Evolutionary conservation across 2,113 vertebrate genomes (phyloP).

Genomic region (Colaptes auratus): DNA sequence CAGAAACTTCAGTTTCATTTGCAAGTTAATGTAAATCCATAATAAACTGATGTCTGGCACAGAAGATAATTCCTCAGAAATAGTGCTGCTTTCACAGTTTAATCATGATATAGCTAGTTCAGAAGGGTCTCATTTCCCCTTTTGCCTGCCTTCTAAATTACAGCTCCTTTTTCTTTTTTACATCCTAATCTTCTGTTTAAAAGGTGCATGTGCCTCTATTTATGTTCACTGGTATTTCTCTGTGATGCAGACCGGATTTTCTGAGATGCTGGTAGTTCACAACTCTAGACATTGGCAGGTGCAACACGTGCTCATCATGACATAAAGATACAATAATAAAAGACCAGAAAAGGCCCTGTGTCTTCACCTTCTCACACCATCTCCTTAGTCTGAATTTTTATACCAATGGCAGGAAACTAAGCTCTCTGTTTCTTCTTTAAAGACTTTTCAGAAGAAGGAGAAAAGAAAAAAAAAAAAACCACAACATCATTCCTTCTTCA

Average conservation of each 20-base stretch:
- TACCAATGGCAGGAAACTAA: neutral
- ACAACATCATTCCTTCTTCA: neutral
- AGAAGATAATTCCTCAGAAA: neutral
- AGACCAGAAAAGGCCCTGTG: neutral
- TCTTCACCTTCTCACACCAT: neutral
- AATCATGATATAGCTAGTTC: neutral
- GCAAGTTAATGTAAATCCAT: neutral
- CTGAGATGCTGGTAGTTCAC: neutral
- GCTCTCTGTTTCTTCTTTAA: neutral
- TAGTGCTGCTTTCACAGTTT: neutral
- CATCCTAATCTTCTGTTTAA: neutral
- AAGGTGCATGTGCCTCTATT: neutral
- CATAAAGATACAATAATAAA: neutral
- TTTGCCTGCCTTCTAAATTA: neutral
- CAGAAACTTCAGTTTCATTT: neutral
- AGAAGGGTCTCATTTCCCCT: neutral
- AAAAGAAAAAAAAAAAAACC: neutral
- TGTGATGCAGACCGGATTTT: neutral
- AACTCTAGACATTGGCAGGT: neutral
- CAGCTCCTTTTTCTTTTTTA: neutral
- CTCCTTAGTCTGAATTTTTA: neutral
- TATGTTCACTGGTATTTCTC: neutral
- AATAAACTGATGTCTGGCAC: neutral
- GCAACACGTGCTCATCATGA: neutral
- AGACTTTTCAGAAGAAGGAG: neutral